Evolutionary conservation across 2,888 invertebrate genomes (phyloP).

Genomic region (Punctoribates punctum): DNA sequence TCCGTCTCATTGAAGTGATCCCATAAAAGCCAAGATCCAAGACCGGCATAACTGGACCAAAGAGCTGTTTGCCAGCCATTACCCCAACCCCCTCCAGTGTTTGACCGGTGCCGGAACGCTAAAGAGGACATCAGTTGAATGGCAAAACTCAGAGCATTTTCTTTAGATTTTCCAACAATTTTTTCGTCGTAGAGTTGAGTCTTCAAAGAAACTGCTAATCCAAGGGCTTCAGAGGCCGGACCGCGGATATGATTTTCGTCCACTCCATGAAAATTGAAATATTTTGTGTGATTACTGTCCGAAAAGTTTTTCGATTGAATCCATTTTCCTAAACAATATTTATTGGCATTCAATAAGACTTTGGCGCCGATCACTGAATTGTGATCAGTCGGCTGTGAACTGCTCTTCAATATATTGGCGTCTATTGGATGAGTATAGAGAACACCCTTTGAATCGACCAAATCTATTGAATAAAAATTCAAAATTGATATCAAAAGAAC

Average conservation of each 20-base stretch:
- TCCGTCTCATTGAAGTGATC: not conserved
- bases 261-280: not conserved
- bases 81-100: not conserved
- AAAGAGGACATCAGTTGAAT: not conserved
- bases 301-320: not conserved
- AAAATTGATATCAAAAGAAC: no score
- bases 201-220: not conserved
- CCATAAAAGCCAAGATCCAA: not conserved
- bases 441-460: no score
- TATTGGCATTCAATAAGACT: not conserved
- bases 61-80: not conserved
- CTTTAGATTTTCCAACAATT: not conserved
- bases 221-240: not conserved
- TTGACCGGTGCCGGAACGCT: not conserved
- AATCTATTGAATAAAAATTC: no score
- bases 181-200: slow-evolving; percentile 1
- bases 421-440: no score
- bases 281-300: not conserved
- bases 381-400: not conserved
- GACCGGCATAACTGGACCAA: not conserved
- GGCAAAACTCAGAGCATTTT: not conserved
- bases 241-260: not conserved
- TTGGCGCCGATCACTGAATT: not conserved
- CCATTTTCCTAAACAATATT: not conserved
- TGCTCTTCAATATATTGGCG: no score